Evolutionary conservation across 2,888 invertebrate genomes (phyloP).

Genomic region (Lochmaea crataegi): DNA sequence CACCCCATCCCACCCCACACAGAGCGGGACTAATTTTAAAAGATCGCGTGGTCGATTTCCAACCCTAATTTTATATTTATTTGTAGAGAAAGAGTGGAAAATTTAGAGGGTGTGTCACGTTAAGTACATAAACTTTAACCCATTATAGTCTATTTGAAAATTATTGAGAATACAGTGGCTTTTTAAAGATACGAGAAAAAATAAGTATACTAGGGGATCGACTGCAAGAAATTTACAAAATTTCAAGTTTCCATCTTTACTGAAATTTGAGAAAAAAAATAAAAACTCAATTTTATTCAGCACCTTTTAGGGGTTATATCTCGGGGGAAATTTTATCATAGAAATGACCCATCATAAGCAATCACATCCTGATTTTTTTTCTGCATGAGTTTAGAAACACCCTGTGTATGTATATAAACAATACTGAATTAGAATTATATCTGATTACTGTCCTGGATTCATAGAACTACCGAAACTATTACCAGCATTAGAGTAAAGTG

Average conservation of each 20-base stretch:
- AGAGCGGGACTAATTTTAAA: constrained; percentile 15
- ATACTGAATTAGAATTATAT: neutral
- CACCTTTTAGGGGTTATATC: too few species aligned
- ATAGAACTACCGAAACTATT: constrained; percentile 21
- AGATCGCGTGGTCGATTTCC: neutral
- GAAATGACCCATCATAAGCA: neutral
- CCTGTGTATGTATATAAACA: too few species aligned
- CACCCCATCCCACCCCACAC: neutral
- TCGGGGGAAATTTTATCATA: neutral
- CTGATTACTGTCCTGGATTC: constrained; percentile 1
- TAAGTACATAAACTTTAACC: neutral
- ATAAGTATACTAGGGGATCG: too few species aligned
- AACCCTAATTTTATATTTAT: constrained; percentile 13
- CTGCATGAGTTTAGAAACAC: too few species aligned
- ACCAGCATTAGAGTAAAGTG: constrained; percentile 31
- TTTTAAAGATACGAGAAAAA: too few species aligned
- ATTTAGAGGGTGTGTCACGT: neutral
- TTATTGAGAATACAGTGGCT: too few species aligned
- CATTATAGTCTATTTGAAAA: too few species aligned
- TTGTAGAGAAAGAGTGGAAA: neutral
- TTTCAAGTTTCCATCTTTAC: too few species aligned
- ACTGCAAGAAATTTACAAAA: too few species aligned
- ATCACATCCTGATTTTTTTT: too few species aligned
- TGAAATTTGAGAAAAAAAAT: too few species aligned
- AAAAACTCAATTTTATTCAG: too few species aligned